These are phyloP conservation scores for Eupithecia centaureata DNA, from an alignment of 2,888 invertebrate species.

Conservation along the genomic window DNA sequence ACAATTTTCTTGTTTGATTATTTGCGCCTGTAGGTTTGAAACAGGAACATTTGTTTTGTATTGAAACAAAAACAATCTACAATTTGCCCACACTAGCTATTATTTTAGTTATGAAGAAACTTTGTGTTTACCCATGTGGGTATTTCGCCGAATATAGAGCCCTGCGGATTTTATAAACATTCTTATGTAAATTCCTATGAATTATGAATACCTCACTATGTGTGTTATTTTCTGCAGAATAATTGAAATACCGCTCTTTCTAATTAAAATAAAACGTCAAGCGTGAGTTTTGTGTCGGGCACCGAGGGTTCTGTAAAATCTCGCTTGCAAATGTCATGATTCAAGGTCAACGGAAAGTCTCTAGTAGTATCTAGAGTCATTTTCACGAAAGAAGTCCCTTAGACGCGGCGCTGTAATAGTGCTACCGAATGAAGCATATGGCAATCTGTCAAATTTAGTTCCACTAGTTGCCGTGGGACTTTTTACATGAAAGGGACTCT, in stretches of 20 bases:
- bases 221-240: not conserved
- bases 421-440: no score
- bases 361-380: no score
- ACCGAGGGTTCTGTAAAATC: no score
- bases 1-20: constrained; percentile 18
- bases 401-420: no score
- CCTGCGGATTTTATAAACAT: not conserved
- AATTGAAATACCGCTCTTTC: not conserved
- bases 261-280: no score
- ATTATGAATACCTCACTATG: not conserved
- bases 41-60: constrained; percentile 18
- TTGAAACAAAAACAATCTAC: not conserved
- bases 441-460: no score
- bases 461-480: no score
- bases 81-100: not conserved
- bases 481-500: no score
- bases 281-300: no score
- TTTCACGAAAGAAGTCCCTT: no score
- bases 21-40: constrained; percentile 14
- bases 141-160: not conserved
- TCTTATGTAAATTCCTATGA: not conserved
- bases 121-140: not conserved
- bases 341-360: no score
- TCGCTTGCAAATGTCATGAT: no score
- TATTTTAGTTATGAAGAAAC: not conserved